Evolutionary conservation across 2,888 invertebrate genomes (phyloP), one percentile per base, ranked within the genome.

Genomic region (Brachyptera risi): DNA sequence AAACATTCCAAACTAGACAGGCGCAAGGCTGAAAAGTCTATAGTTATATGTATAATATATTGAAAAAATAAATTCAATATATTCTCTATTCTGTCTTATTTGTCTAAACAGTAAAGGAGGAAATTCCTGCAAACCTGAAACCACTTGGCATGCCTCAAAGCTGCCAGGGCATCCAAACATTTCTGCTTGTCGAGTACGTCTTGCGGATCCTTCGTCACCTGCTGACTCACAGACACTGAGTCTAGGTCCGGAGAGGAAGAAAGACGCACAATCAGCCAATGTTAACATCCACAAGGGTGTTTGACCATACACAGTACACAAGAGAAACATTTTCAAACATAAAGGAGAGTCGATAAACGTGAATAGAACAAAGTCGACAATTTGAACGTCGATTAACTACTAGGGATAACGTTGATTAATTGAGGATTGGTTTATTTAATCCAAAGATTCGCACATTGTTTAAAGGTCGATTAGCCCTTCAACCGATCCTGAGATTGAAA

Each of bases 141-240:
- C 97, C 98, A 99, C 87, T 99, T 99, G 85, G 97, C 95, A 88
- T 96, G 97, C 84, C 99, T 93, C 82, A 99, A 90, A 82, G 95
- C 94, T 83, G 98, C 97, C 84, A 99, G 90, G 84, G 98, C 97
- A 87, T 96, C 91, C 85, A 99, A 91, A 88, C 98, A 98, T 85
- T 96, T 96, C 85, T 94, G 92, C 85, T 94, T 93, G 87, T 96
- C 93, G 83, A 98, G 90, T 79, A 94, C 90, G 83, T 96, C 96
- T 82, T 86, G 84, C 69, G 85, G 83, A 73, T 84, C 84, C 79
- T 80, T 80, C 57, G 57, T 65, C 70, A 74, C 74, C 72, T 72
- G 70, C 65, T 68, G 66, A 67, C 65, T 67, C 68, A 66, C 65
- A 66, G 65, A 65, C 67, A 66, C 62, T 63, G 65, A 64, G 65